phyloP scores from a whole-genome alignment of 2,113 vertebrate genomes.

The Cinclus cinclus region DNA sequence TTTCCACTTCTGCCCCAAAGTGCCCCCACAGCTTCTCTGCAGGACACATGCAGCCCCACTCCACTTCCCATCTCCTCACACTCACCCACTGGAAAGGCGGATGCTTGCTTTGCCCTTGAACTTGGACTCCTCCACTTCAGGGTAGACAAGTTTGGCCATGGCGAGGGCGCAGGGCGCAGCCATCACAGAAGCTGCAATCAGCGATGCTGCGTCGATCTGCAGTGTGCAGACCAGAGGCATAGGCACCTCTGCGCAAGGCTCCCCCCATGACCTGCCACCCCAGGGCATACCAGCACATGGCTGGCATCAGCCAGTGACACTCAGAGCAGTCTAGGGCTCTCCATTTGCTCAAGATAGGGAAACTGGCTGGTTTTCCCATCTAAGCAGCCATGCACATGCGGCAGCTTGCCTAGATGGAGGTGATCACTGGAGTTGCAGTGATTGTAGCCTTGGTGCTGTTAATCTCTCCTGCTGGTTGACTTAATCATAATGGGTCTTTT shows the following conservation, averaged over 20 bases:
- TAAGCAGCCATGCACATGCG: fast-evolving
- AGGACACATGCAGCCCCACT: fast-evolving
- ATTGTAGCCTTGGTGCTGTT: not conserved
- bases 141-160: conserved; percentile 90
- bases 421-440: fast-evolving
- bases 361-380: not conserved
- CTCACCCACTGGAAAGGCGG: conserved; percentile 61
- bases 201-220: conserved; percentile 86
- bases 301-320: not conserved
- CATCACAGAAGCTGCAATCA: conserved; percentile 96
- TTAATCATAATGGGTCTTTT: not conserved
- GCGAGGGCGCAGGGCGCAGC: conserved; percentile 92
- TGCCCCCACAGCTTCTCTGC: fast-evolving
- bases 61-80: not conserved
- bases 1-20: not conserved
- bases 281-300: fast-evolving
- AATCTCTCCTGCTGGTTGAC: not conserved
- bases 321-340: not conserved
- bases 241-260: not conserved
- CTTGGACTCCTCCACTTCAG: conserved; percentile 85
- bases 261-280: not conserved
- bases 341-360: not conserved
- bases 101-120: conserved; percentile 77
- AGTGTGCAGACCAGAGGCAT: not conserved
- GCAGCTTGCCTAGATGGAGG: not conserved